Conservation (phyloP, 92 coral and sea anemone species). For the Blastomussa wellsi region DNA sequence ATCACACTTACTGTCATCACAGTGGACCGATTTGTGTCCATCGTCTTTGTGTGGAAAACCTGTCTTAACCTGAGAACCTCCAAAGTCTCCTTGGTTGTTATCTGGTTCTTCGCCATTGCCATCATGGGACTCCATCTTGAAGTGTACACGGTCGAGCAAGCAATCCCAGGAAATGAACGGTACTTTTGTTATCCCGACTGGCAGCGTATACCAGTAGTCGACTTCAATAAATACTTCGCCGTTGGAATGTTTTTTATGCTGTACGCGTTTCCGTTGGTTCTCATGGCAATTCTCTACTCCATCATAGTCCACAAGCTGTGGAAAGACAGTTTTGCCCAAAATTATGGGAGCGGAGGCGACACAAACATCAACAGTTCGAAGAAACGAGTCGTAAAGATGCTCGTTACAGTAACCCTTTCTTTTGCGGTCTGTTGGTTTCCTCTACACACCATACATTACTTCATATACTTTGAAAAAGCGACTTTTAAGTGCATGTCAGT, state of each 20-base stretch:
- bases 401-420: slow-evolving; percentile 64
- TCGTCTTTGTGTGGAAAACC: slow-evolving; percentile 76
- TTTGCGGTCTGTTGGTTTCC: slow-evolving; percentile 88
- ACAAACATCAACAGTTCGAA: slow-evolving; percentile 62
- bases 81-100: slow-evolving; percentile 55
- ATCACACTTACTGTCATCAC: slow-evolving; percentile 79
- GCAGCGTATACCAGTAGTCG: slow-evolving; percentile 47
- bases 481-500: slow-evolving; percentile 64
- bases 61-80: slow-evolving; percentile 75
- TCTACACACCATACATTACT: slow-evolving; percentile 78
- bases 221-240: slow-evolving; percentile 63
- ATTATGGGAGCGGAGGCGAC: slow-evolving; percentile 54
- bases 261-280: slow-evolving; percentile 70
- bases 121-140: slow-evolving; percentile 76
- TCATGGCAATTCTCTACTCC: slow-evolving; percentile 81
- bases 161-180: slow-evolving; percentile 12
- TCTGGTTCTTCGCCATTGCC: slow-evolving; percentile 72
- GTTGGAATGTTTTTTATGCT: slow-evolving; percentile 65
- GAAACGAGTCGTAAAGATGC: slow-evolving; percentile 84
- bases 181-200: slow-evolving; percentile 75
- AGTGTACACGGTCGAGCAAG: slow-evolving; percentile 61
- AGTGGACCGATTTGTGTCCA: slow-evolving; percentile 76
- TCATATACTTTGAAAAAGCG: slow-evolving; percentile 72
- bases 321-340: slow-evolving; percentile 59
- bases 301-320: slow-evolving; percentile 67